Conservation (phyloP, 2,797 vertebrate species). For the Sebastes taczanowskii region DNA sequence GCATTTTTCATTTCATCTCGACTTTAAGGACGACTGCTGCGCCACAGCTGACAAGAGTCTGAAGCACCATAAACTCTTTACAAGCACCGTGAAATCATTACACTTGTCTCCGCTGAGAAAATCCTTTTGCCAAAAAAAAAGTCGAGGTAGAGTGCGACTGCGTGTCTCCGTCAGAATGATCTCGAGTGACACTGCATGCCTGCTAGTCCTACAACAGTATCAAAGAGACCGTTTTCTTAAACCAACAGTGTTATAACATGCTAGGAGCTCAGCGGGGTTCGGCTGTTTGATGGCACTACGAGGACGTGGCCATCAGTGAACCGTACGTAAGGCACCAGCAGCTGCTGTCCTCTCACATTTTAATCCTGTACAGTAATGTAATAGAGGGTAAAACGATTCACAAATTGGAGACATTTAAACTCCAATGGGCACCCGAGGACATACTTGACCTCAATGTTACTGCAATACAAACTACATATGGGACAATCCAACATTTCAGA, state of each 20-base stretch:
- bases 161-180: too few species aligned
- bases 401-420: background rate
- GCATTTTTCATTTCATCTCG: background rate
- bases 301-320: background rate
- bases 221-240: background rate
- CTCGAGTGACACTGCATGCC: background rate
- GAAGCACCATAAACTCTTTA: constrained; percentile 19
- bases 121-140: background rate
- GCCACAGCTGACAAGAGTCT: background rate
- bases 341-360: background rate
- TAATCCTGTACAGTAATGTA: background rate
- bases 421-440: background rate
- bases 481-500: background rate
- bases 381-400: background rate
- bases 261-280: background rate
- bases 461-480: background rate
- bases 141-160: background rate
- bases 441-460: background rate
- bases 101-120: constrained; percentile 10
- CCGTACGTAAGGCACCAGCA: background rate
- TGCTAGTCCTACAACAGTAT: background rate
- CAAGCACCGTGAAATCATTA: constrained; percentile 21
- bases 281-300: background rate
- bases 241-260: background rate
- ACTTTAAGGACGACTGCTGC: background rate